phyloP scores from a whole-genome alignment of 1,140 invertebrate genomes.

The Euglossa dilemma region DNA sequence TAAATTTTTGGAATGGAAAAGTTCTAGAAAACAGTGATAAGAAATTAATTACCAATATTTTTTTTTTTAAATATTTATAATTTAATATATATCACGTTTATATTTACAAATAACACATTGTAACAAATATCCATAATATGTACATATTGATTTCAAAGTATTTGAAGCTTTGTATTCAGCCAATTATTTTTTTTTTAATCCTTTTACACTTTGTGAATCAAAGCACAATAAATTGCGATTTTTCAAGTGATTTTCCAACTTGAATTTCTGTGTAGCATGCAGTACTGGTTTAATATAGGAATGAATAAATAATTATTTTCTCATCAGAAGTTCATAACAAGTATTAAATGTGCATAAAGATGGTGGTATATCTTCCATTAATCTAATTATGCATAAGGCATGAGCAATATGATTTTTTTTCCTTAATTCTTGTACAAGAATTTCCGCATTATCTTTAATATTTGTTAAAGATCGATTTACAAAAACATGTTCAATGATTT shows the following conservation, averaged over 20 bases:
- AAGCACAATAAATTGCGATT: background rate
- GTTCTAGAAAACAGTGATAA: background rate
- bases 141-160: constrained; percentile 8
- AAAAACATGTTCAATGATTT: constrained; percentile 77
- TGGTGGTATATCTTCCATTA: constrained; percentile 74
- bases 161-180: background rate
- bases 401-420: constrained; percentile 75
- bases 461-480: constrained; percentile 72
- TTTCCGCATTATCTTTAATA: constrained; percentile 72
- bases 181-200: background rate
- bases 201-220: background rate
- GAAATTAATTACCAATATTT: background rate
- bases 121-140: constrained; percentile 37
- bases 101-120: constrained; percentile 30
- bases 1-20: background rate
- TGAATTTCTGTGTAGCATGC: background rate
- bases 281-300: constrained; percentile 35
- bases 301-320: constrained; percentile 64
- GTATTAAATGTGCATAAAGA: constrained; percentile 77
- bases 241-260: background rate
- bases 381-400: constrained; percentile 76
- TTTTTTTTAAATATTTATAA: background rate
- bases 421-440: constrained; percentile 74
- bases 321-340: constrained; percentile 73
- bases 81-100: constrained; percentile 21